Evolutionary conservation across 2,797 vertebrate genomes (phyloP).

Genomic region (Gobionotothen gibberifrons): DNA sequence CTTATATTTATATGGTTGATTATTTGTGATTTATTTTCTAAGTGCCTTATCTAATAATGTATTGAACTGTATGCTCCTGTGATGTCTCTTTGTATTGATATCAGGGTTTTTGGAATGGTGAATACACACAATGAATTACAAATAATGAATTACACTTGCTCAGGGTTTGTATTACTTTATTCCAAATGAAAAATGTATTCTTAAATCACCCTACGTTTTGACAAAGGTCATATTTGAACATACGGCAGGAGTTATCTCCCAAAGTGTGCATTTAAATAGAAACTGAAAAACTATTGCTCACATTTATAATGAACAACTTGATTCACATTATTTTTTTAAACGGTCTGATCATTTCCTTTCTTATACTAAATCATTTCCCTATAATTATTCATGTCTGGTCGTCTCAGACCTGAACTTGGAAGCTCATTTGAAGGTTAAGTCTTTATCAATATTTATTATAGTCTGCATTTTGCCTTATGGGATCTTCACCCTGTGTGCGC

Average conservation of each 20-base stretch:
- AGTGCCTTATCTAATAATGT: neutral
- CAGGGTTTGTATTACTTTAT: neutral
- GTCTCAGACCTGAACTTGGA: neutral
- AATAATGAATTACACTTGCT: too few species aligned
- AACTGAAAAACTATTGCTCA: neutral
- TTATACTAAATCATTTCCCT: neutral
- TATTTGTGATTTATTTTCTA: neutral
- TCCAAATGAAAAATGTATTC: neutral
- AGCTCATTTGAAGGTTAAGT: constrained; percentile 4
- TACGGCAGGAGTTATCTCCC: neutral
- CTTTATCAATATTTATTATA: constrained; percentile 24
- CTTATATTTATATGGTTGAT: neutral
- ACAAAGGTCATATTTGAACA: neutral
- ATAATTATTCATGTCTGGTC: neutral
- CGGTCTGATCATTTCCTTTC: neutral
- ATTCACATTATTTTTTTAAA: neutral
- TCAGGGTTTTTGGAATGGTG: neutral
- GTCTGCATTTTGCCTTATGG: neutral
- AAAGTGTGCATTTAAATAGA: neutral
- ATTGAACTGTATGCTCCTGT: neutral
- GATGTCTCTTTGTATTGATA: neutral
- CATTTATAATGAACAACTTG: neutral
- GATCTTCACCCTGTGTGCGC: neutral
- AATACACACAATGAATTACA: neutral
- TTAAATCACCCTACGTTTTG: neutral